phyloP scores from a whole-genome alignment of 2,797 vertebrate species.

The Arnoldichthys spilopterus region DNA sequence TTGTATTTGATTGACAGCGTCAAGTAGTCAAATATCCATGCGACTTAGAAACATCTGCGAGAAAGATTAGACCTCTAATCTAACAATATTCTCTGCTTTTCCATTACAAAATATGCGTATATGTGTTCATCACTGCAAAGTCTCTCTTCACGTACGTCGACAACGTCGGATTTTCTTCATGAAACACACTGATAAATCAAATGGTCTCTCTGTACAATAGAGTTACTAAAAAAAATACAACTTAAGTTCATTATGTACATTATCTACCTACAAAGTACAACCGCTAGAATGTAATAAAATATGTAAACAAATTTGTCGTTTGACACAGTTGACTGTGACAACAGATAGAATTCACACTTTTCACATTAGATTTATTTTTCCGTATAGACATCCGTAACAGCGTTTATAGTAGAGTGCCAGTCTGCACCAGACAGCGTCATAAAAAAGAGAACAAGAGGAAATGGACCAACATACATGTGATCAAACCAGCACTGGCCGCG shows the following conservation, averaged over 20 bases:
- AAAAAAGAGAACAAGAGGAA: slow-evolving; percentile 81
- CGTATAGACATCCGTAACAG: slow-evolving; percentile 84
- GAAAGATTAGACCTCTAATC: slow-evolving; percentile 90
- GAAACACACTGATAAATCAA: slow-evolving; percentile 79
- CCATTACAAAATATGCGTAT: slow-evolving; percentile 78
- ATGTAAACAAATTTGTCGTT: slow-evolving; percentile 84
- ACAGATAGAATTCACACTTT: slow-evolving; percentile 84
- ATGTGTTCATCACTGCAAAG: slow-evolving; percentile 82
- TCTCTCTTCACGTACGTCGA: slow-evolving; percentile 75
- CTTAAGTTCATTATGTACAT: slow-evolving; percentile 78
- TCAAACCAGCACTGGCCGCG: slow-evolving; percentile 74
- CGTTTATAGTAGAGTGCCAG: slow-evolving; percentile 79
- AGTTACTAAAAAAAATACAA: slow-evolving; percentile 85
- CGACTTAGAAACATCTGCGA: slow-evolving; percentile 94
- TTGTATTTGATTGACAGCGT: slow-evolving; percentile 86
- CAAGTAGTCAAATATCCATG: slow-evolving; percentile 96
- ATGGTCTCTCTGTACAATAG: slow-evolving; percentile 83
- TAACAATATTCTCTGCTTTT: slow-evolving; percentile 87
- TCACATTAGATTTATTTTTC: slow-evolving; percentile 84
- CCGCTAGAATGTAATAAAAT: slow-evolving; percentile 86
- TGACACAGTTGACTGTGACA: slow-evolving; percentile 85
- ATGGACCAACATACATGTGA: slow-evolving; percentile 78
- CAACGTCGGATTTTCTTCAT: slow-evolving; percentile 75
- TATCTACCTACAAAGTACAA: slow-evolving; percentile 86
- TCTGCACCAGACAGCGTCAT: slow-evolving; percentile 77